phyloP scores from a whole-genome alignment of 2,797 vertebrate species.

The Neopelma chrysocephalum region DNA sequence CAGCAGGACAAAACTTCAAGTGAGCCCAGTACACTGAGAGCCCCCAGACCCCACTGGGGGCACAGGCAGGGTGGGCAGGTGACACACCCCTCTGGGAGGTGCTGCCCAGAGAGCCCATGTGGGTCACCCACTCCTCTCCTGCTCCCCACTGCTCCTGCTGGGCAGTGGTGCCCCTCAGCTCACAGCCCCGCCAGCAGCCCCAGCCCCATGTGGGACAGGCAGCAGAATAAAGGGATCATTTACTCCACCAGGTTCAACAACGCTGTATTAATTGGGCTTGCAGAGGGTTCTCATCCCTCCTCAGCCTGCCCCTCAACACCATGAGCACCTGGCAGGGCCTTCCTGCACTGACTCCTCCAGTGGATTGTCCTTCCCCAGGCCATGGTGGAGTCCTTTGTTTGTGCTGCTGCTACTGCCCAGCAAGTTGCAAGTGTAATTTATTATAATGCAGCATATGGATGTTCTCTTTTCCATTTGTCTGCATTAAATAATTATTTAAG shows the following conservation, averaged over 20 bases:
- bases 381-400: background rate
- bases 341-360: background rate
- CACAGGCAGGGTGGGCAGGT: background rate
- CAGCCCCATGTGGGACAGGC: background rate
- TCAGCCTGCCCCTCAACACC: background rate
- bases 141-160: background rate
- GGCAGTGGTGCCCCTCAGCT: background rate
- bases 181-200: background rate
- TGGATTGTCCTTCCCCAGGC: background rate
- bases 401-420: background rate
- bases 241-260: background rate
- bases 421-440: slow-evolving; percentile 16
- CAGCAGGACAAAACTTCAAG: too few relatives aligned
- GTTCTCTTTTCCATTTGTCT: slow-evolving; percentile 52
- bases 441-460: background rate
- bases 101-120: background rate
- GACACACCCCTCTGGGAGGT: background rate
- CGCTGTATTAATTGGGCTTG: background rate
- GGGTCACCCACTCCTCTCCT: background rate
- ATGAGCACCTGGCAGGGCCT: background rate
- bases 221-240: background rate
- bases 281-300: background rate
- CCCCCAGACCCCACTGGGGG: background rate
- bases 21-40: background rate
- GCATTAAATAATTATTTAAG: slow-evolving; percentile 75